Conservation (phyloP, 2,113 vertebrate genomes). For the Syrmaticus mikado region DNA sequence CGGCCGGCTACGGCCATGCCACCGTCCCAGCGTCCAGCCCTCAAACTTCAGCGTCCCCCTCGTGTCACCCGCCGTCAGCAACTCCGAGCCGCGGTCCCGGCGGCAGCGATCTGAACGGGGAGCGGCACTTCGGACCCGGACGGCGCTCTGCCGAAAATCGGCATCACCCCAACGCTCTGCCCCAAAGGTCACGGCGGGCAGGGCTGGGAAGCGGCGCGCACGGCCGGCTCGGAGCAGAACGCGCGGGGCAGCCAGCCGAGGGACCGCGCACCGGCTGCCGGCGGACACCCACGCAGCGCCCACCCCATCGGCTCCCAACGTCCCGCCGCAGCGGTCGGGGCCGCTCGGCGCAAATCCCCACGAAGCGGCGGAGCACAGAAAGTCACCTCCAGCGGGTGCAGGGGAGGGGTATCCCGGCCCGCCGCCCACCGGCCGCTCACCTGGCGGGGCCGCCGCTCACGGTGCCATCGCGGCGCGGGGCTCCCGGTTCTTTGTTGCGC, state of each 20-base stretch:
- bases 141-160: neutral
- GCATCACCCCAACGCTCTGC: neutral
- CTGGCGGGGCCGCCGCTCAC: neutral
- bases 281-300: neutral
- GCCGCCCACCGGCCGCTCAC: neutral
- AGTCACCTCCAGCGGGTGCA: neutral
- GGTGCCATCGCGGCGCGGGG: neutral
- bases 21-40: neutral
- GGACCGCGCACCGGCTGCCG: too few species aligned
- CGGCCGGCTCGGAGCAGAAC: too few species aligned
- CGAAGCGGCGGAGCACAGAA: neutral
- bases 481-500: slow-evolving; percentile 32
- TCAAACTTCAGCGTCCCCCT: neutral
- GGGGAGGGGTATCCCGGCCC: neutral
- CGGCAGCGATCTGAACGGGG: neutral
- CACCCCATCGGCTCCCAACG: too few species aligned
- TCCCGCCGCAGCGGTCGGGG: too few species aligned
- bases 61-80: neutral
- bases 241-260: too few species aligned
- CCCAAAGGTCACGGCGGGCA: neutral
- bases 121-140: neutral
- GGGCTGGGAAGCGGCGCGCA: neutral
- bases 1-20: neutral
- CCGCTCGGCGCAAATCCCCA: too few species aligned
- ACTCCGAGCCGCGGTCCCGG: neutral